Evolutionary conservation across 1,140 invertebrate genomes (phyloP).

Genomic region (Drosophila orosa): DNA sequence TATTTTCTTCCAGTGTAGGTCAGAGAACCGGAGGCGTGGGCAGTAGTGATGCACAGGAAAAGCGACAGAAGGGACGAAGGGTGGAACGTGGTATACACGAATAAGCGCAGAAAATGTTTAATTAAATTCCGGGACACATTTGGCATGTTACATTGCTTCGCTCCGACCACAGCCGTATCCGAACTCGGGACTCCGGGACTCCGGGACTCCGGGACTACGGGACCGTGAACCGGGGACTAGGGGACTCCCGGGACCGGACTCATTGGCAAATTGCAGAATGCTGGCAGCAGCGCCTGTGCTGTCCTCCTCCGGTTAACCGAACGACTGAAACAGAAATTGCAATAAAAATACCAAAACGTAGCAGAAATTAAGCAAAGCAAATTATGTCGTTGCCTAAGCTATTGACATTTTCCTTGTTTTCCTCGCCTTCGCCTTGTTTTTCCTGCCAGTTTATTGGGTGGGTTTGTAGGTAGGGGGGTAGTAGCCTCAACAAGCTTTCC

Average conservation of each 20-base stretch:
- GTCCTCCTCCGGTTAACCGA: slow-evolving; percentile 28
- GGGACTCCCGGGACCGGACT: slow-evolving; percentile 15
- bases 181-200: background rate
- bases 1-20: background rate
- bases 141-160: slow-evolving; percentile 78
- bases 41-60: slow-evolving; percentile 20
- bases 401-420: slow-evolving; percentile 67
- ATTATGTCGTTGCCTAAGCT: slow-evolving; percentile 70
- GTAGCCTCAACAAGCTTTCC: slow-evolving; percentile 14
- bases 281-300: slow-evolving; percentile 5
- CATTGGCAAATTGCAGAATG: slow-evolving; percentile 47
- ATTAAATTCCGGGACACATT: slow-evolving; percentile 82
- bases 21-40: slow-evolving; percentile 5
- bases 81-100: slow-evolving; percentile 63
- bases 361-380: slow-evolving; percentile 79
- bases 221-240: background rate
- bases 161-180: slow-evolving; percentile 59
- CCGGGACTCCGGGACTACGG: background rate
- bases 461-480: background rate
- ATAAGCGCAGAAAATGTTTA: slow-evolving; percentile 81
- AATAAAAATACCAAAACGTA: slow-evolving; percentile 80
- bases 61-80: slow-evolving; percentile 4
- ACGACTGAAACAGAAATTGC: slow-evolving; percentile 69
- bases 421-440: slow-evolving; percentile 18
- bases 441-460: slow-evolving; percentile 8